Evolutionary conservation across 2,888 invertebrate species (phyloP), one percentile per base, ranked within the genome.

Genomic region (Aromia moschata): DNA sequence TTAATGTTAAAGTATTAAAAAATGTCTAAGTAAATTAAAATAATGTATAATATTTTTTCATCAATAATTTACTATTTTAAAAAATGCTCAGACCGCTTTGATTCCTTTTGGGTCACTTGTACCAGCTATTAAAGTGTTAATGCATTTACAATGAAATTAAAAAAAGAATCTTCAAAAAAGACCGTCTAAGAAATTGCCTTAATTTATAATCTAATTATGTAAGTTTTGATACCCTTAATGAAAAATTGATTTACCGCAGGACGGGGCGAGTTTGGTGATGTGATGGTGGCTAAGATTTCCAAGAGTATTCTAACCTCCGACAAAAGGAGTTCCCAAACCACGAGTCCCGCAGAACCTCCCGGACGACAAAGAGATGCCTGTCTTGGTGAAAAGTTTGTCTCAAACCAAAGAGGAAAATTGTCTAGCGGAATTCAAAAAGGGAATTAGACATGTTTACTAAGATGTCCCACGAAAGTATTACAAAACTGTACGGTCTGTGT

Each of bases 251-350:
- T 38, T 37, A 4, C 45, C 58, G n/a, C 58, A 56, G 71, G 76
- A 38, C 90, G 94, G 16, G 96, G 97, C 0, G 93, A 94, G 71
- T 97, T 94, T 74, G 97, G 97, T 0, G 96, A 96, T 70, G 91
- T 97, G 0, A 89, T 92, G 72, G 83, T 95, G 33, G 94, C 92
- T 44, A 93, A 78, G 70, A 67, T 80, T n/a, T 49, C 74, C 0
- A 78, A 78, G 57, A 74, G 68, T 55, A 67, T 67, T 10, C 15
- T 77, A 7, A 52, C 65, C 2, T 58, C 57, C 2, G 75, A 76
- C 11, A 77, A 78, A 58, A 67, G 79, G 37, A 53, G 45, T 40
- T 62, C 63, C 1, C 58, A 76, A 68, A 57, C 25, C 56, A 67
- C 67, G 1, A 70, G 70, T 9, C 71, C 73, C 1, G 67, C 73